phyloP scores from a whole-genome alignment of 1,140 invertebrate species.

The Drosophila pruinosa region DNA sequence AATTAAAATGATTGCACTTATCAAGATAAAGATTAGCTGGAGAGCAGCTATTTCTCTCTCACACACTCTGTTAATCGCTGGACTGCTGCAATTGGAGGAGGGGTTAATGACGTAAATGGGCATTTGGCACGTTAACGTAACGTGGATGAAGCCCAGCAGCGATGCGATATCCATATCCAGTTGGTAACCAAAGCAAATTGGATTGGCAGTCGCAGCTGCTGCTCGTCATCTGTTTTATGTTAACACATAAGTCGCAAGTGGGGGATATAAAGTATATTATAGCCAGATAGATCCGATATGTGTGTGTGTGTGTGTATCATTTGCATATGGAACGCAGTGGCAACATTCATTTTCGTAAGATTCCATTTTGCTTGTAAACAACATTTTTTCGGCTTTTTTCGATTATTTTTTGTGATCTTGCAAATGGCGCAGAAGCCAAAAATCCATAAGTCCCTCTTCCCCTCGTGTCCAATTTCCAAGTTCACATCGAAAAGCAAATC shows the following conservation, averaged over 20 bases:
- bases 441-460: slow-evolving; percentile 36
- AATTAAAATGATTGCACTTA: slow-evolving; percentile 11
- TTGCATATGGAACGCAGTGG: slow-evolving; percentile 64
- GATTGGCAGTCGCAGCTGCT: slow-evolving; percentile 68
- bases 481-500: slow-evolving; percentile 68
- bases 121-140: slow-evolving; percentile 24
- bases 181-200: slow-evolving; percentile 26
- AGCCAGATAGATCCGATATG: not conserved
- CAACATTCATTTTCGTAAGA: slow-evolving; percentile 59
- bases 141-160: slow-evolving; percentile 17
- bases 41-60: not conserved
- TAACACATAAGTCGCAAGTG: slow-evolving; percentile 60
- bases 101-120: slow-evolving; percentile 19
- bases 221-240: slow-evolving; percentile 77
- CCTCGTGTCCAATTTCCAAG: slow-evolving; percentile 12
- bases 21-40: slow-evolving; percentile 5
- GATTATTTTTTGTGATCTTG: slow-evolving; percentile 29
- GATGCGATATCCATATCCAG: slow-evolving; percentile 31
- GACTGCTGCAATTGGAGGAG: not conserved
- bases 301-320: slow-evolving; percentile 46
- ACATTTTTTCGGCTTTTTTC: slow-evolving; percentile 27
- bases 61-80: not conserved
- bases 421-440: slow-evolving; percentile 51
- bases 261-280: not conserved
- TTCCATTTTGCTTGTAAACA: slow-evolving; percentile 72